Evolutionary conservation across 2,797 vertebrate genomes (phyloP).

Genomic region (Tokudaia muenninki): DNA sequence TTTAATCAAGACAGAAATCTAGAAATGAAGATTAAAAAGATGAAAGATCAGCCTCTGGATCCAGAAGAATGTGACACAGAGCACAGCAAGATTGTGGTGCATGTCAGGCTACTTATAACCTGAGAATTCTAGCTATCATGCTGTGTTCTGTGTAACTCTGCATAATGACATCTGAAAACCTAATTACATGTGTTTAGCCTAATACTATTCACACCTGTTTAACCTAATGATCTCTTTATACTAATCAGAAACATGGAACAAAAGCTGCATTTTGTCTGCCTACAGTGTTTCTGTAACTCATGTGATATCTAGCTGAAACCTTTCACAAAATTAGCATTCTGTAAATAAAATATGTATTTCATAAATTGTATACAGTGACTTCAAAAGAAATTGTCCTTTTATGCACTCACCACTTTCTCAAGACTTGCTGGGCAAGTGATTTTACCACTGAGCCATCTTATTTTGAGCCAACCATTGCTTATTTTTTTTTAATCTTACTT

Average conservation of each 20-base stretch:
- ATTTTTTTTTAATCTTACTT: background rate
- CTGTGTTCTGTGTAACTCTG: background rate
- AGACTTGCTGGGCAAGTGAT: background rate
- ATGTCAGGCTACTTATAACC: accelerated
- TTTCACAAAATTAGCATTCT: background rate
- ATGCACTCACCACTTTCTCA: background rate
- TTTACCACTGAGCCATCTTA: background rate
- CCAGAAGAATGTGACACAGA: background rate
- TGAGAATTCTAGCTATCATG: accelerated
- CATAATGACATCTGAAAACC: background rate
- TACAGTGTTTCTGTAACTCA: background rate
- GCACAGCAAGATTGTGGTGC: background rate
- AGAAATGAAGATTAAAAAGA: background rate
- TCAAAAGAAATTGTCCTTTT: background rate
- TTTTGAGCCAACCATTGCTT: background rate
- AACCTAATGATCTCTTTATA: background rate
- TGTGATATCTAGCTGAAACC: background rate
- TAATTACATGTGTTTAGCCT: background rate
- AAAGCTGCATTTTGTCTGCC: accelerated
- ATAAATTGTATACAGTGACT: background rate
- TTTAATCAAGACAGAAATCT: background rate
- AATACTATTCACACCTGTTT: background rate
- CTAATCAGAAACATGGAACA: background rate
- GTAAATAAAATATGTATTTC: background rate
- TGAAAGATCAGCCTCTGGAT: background rate